Percentiles rank a stretch among this genome's conserved stretches.
These are phyloP conservation scores for Coryphaenoides rupestris DNA, from an alignment of 2,113 vertebrate species.

Conservation along the genomic window DNA sequence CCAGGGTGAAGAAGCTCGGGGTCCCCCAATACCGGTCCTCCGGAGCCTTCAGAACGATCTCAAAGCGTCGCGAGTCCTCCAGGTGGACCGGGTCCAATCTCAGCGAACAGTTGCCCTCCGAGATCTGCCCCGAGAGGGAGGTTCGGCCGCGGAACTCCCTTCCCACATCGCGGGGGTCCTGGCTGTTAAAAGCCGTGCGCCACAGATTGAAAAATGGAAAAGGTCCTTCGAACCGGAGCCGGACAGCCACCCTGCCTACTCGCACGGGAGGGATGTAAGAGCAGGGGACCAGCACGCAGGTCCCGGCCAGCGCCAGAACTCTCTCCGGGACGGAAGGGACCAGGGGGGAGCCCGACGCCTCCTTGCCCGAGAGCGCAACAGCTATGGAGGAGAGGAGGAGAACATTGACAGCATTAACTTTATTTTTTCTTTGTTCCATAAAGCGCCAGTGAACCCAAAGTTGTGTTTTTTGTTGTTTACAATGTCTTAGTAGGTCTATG, in stretches of 20 bases:
- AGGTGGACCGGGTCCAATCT: slow-evolving; percentile 52
- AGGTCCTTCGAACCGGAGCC: slow-evolving; percentile 45
- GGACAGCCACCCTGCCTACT: too few species aligned
- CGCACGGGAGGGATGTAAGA: slow-evolving; percentile 60
- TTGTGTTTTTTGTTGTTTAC: too few species aligned
- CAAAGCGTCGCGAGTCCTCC: slow-evolving; percentile 52
- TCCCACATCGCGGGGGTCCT: slow-evolving; percentile 41
- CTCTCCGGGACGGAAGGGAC: slow-evolving; percentile 51
- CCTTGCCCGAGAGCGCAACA: slow-evolving; percentile 42
- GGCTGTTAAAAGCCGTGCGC: slow-evolving; percentile 59
- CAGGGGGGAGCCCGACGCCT: slow-evolving; percentile 27
- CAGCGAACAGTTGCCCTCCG: slow-evolving; percentile 72
- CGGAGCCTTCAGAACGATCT: slow-evolving; percentile 56
- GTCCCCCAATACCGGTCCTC: slow-evolving; percentile 52
- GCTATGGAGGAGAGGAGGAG: slow-evolving; percentile 5
- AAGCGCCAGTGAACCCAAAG: not conserved
- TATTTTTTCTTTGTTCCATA: not conserved
- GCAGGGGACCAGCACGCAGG: slow-evolving; percentile 76
- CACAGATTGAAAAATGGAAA: slow-evolving; percentile 21
- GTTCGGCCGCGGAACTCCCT: slow-evolving; percentile 56
- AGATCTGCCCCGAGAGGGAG: slow-evolving; percentile 48
- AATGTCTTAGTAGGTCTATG: too few species aligned
- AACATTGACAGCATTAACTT: too few species aligned
- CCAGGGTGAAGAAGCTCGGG: slow-evolving; percentile 38
- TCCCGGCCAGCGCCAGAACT: slow-evolving; percentile 62